phyloP scores from a whole-genome alignment of 2,113 vertebrate species.

The Amphilophus citrinellus region DNA sequence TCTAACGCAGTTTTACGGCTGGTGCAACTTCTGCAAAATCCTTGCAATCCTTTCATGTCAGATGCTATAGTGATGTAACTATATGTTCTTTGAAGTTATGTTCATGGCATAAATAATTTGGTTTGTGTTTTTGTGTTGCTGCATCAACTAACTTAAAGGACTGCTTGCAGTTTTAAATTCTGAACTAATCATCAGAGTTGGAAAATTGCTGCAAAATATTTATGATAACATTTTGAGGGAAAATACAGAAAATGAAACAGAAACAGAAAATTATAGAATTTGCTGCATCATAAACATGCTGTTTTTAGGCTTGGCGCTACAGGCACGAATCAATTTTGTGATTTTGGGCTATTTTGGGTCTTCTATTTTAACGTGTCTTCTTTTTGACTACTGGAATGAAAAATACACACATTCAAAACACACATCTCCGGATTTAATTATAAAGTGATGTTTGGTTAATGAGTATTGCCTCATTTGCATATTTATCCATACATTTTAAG shows the following conservation, averaged over 20 bases:
- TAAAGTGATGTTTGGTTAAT: neutral
- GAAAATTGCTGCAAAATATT: neutral
- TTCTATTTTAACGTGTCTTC: neutral
- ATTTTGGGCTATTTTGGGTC: neutral
- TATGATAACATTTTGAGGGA: neutral
- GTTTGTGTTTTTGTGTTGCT: neutral
- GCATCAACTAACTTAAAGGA: neutral
- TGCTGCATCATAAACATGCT: neutral
- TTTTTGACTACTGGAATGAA: neutral
- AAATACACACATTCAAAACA: neutral
- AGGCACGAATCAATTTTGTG: neutral
- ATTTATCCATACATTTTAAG: neutral
- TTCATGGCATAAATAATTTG: slow-evolving; percentile 28
- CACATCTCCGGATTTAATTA: neutral
- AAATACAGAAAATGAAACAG: neutral
- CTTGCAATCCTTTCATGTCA: slow-evolving; percentile 24
- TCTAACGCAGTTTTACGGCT: slow-evolving; percentile 22
- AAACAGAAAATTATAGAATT: neutral
- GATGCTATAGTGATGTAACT: slow-evolving; percentile 39
- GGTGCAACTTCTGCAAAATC: slow-evolving; percentile 46
- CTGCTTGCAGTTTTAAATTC: neutral
- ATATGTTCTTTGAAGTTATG: slow-evolving; percentile 12
- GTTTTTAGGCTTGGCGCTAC: neutral
- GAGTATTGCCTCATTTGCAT: neutral
- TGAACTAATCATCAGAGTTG: slow-evolving; percentile 9